A percentile compares a stretch with the other conserved stretches of the same genome.
Conservation (phyloP, 2,888 invertebrate genomes). For the Arctia plantaginis region DNA sequence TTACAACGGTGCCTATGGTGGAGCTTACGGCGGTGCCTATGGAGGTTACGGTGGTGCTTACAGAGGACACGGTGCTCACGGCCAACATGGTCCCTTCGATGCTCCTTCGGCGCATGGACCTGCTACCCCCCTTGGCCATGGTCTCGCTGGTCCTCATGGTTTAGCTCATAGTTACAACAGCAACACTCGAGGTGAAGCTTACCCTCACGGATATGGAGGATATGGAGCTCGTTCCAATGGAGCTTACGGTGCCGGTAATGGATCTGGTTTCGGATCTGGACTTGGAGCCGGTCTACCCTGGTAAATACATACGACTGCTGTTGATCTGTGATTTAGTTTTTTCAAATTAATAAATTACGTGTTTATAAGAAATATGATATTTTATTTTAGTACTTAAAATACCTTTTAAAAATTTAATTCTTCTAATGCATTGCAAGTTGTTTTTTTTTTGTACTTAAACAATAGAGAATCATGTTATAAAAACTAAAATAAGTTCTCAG, state of each 20-base stretch:
- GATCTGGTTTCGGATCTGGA: slow-evolving; percentile 21
- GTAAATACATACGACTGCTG: slow-evolving; percentile 39
- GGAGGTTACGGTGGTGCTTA: not conserved
- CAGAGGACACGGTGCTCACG: slow-evolving; percentile 2
- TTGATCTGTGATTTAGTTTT: slow-evolving; percentile 46
- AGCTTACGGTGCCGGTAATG: slow-evolving; percentile 17
- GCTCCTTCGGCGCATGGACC: slow-evolving; percentile 34
- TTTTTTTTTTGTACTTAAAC: not conserved
- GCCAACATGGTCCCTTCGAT: slow-evolving; percentile 33
- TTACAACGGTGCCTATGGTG: slow-evolving; percentile 34
- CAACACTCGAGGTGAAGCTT: slow-evolving; percentile 32
- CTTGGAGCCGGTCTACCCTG: slow-evolving; percentile 35
- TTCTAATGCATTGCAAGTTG: not conserved
- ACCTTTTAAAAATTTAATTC: not conserved
- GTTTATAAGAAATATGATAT: not conserved
- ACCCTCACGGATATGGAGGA: slow-evolving; percentile 34
- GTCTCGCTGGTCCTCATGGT: slow-evolving; percentile 36
- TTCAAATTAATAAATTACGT: slow-evolving; percentile 47
- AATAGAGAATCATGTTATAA: not conserved
- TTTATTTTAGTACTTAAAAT: slow-evolving; percentile 12
- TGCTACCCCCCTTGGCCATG: slow-evolving; percentile 35
- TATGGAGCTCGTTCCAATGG: slow-evolving; percentile 35
- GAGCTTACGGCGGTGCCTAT: slow-evolving; percentile 14
- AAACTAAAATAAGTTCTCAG: not conserved
- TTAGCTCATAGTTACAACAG: slow-evolving; percentile 46